Evolutionary conservation across 2,797 vertebrate species (phyloP).

Genomic region (Macropus fuliginosus): DNA sequence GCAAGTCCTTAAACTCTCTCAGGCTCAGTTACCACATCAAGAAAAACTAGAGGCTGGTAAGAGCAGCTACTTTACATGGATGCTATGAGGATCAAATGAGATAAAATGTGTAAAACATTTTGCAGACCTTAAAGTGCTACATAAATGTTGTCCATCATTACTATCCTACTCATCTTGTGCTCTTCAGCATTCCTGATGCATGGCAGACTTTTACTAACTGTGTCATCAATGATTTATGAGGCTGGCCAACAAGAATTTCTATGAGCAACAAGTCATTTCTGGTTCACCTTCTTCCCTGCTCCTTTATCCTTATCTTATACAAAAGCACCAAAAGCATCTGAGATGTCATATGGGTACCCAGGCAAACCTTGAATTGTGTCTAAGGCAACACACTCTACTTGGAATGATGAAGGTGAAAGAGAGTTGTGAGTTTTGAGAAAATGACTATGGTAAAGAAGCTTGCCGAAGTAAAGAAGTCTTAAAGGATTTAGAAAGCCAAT

Average conservation of each 20-base stretch:
- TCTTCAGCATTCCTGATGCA: not conserved
- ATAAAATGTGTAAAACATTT: not conserved
- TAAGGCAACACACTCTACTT: not conserved
- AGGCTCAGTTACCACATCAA: not conserved
- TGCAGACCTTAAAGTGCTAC: not conserved
- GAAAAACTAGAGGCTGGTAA: not conserved
- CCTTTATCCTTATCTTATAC: not conserved
- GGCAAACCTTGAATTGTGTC: not conserved
- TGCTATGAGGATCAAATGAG: not conserved
- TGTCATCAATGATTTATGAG: not conserved
- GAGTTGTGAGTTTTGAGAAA: conserved; percentile 15
- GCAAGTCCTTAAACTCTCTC: not conserved
- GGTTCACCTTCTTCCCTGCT: not conserved
- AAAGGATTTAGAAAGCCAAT: conserved; percentile 40
- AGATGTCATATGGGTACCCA: not conserved
- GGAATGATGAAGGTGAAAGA: conserved; percentile 37
- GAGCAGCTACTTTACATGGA: not conserved
- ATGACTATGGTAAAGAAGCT: conserved; percentile 57
- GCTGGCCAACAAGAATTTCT: not conserved
- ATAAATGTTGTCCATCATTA: not conserved
- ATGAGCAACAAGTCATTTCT: not conserved
- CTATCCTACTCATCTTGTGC: not conserved
- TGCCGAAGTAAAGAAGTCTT: conserved; percentile 54
- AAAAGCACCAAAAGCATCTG: not conserved
- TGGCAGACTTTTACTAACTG: not conserved